Evolutionary conservation across 2,888 invertebrate genomes (phyloP).

Genomic region (Yponomeuta cagnagella): DNA sequence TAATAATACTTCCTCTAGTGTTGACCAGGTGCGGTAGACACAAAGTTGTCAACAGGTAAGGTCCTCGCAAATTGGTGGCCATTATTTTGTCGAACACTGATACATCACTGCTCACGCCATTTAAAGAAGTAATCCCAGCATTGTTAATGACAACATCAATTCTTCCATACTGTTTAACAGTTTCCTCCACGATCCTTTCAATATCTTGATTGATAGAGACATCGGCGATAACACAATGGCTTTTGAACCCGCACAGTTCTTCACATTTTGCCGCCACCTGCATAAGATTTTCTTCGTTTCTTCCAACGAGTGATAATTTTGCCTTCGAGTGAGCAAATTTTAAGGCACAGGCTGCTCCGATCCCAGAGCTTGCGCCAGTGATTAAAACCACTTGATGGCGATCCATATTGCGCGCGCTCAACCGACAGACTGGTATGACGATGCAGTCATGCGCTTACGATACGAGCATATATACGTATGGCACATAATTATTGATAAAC

Average conservation of each 20-base stretch:
- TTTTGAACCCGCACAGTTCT: constrained; percentile 35
- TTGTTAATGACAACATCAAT: constrained; percentile 56
- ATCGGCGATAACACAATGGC: constrained; percentile 46
- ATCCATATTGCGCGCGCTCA: constrained; percentile 36
- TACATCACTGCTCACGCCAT: constrained; percentile 31
- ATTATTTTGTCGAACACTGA: constrained; percentile 44
- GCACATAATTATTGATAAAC: no score
- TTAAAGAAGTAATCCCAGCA: constrained; percentile 42
- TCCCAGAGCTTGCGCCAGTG: constrained; percentile 60
- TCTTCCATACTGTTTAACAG: constrained; percentile 38
- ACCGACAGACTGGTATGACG: not conserved
- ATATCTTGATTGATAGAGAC: constrained; percentile 43
- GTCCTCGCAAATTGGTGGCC: constrained; percentile 49
- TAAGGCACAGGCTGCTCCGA: constrained; percentile 52
- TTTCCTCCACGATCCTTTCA: constrained; percentile 41
- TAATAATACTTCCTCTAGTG: constrained; percentile 51
- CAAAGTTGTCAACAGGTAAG: constrained; percentile 45
- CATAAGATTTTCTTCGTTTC: constrained; percentile 45
- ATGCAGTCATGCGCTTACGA: not conserved
- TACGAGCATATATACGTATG: no score
- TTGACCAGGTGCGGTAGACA: constrained; percentile 41
- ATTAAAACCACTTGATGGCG: constrained; percentile 52
- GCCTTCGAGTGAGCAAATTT: constrained; percentile 48
- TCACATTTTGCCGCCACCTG: constrained; percentile 43
- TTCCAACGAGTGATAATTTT: constrained; percentile 43